phyloP scores from a whole-genome alignment of 2,113 vertebrate genomes.

The Myrmecobius fasciatus region DNA sequence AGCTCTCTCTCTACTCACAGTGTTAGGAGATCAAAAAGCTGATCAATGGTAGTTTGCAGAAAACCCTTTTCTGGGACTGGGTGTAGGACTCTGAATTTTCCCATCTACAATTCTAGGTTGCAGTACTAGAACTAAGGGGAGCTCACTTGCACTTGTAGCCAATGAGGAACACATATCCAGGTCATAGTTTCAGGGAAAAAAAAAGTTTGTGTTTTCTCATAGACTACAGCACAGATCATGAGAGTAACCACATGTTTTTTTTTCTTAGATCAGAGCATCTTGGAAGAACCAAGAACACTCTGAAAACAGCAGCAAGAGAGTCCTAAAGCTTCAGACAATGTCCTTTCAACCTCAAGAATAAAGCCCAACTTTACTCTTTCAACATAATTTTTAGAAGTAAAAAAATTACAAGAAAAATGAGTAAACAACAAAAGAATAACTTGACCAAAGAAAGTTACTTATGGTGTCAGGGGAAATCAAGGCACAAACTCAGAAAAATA shows the following conservation, averaged over 20 bases:
- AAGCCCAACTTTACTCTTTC: no score
- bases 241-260: not conserved
- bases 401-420: not conserved
- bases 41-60: no score
- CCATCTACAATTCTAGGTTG: not conserved
- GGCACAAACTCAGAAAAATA: not conserved
- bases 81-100: not conserved
- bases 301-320: not conserved
- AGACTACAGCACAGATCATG: not conserved
- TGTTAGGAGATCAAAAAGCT: not conserved
- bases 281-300: not conserved
- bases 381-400: not conserved
- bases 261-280: not conserved
- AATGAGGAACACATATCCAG: rapidly evolving
- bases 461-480: not conserved
- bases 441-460: not conserved
- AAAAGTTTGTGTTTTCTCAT: not conserved
- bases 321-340: not conserved
- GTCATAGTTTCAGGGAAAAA: not conserved
- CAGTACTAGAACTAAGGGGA: not conserved
- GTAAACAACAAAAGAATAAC: not conserved
- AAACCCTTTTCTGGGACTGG: no score
- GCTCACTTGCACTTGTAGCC: no score
- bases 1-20: not conserved
- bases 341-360: not conserved